Conservation (phyloP, 35 echinoderm and acorn worm genomes). For the Ophiothrix spiculata region DNA sequence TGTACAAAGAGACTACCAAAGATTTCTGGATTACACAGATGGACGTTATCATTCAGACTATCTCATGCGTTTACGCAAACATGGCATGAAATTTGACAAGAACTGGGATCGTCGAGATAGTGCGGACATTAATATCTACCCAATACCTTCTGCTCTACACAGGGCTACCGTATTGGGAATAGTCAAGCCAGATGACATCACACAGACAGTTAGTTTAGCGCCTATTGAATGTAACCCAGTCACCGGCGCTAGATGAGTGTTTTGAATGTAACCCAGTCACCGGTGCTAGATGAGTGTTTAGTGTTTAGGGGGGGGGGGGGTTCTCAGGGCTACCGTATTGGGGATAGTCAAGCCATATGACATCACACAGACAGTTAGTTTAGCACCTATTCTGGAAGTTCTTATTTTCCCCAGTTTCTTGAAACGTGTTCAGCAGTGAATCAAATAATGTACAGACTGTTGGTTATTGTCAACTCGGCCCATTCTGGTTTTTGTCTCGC, state of each 20-base stretch:
- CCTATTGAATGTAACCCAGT: slow-evolving; percentile 50
- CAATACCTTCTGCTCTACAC: slow-evolving; percentile 70
- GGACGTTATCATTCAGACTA: slow-evolving; percentile 97
- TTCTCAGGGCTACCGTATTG: slow-evolving; percentile 38
- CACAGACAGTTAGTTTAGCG: slow-evolving; percentile 54
- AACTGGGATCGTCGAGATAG: slow-evolving; percentile 80
- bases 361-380: slow-evolving; percentile 44
- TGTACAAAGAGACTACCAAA: slow-evolving; percentile 85
- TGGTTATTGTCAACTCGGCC: no score
- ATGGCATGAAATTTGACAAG: slow-evolving; percentile 86
- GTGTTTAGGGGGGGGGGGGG: no score
- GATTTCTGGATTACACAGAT: slow-evolving; percentile 92
- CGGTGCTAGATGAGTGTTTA: no score
- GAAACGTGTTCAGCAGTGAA: no score
- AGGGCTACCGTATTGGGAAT: slow-evolving; percentile 40
- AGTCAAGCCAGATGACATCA: slow-evolving; percentile 57
- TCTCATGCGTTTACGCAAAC: slow-evolving; percentile 83
- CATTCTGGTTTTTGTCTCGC: no score
- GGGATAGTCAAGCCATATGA: slow-evolving; percentile 56
- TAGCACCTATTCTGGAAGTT: slow-evolving; percentile 69
- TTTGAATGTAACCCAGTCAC: no score
- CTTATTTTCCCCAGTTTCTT: no score
- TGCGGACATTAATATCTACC: slow-evolving; percentile 73
- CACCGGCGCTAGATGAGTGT: no score
- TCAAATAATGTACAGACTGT: no score